phyloP scores from a whole-genome alignment of 2,888 invertebrate genomes.

The Drosophila testacea region DNA sequence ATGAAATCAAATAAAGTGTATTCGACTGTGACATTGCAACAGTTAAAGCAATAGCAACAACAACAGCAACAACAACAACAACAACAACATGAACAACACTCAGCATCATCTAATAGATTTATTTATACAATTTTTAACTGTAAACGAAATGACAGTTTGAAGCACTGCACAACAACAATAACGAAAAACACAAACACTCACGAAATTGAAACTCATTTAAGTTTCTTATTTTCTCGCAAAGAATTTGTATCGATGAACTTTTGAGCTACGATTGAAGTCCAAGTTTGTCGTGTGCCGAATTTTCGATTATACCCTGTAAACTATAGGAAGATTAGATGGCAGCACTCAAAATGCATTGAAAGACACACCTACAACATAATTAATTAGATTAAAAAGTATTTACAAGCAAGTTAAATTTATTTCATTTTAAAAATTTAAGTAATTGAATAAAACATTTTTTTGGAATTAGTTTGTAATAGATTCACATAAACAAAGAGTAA shows the following conservation, averaged over 20 bases:
- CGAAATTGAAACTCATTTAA: constrained; percentile 74
- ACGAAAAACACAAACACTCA: constrained; percentile 33
- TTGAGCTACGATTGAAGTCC: constrained; percentile 54
- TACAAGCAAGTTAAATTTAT: no score
- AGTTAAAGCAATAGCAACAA: constrained; percentile 25
- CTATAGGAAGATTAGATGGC: not conserved
- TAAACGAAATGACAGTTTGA: constrained; percentile 55
- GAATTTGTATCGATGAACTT: constrained; percentile 52
- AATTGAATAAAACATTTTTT: no score
- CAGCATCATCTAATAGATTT: constrained; percentile 69
- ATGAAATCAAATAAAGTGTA: constrained; percentile 73
- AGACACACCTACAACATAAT: not conserved
- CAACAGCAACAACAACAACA: not conserved
- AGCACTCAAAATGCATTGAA: not conserved
- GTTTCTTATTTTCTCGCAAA: constrained; percentile 52
- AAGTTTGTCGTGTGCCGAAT: constrained; percentile 43
- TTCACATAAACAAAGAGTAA: no score
- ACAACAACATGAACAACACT: constrained; percentile 9
- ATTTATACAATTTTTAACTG: constrained; percentile 65
- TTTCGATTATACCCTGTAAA: constrained; percentile 6
- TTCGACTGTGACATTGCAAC: constrained; percentile 60
- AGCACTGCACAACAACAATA: constrained; percentile 26
- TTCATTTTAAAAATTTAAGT: no score
- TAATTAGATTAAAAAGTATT: no score
- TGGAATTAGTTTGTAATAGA: no score